Evolutionary conservation across 2,888 invertebrate species (phyloP).

Genomic region (Stomorhina lunata): DNA sequence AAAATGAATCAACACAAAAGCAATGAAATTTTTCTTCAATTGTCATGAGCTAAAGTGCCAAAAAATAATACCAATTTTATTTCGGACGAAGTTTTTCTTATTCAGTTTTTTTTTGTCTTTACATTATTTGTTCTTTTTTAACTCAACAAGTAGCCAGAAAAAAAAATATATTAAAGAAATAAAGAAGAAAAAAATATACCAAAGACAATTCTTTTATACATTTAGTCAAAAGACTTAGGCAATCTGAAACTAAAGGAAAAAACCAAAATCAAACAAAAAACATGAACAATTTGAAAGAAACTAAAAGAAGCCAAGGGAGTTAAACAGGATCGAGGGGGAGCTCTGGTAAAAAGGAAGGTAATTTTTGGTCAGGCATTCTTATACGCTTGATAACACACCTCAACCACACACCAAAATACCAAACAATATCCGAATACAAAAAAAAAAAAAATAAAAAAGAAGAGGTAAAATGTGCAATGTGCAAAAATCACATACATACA

Average conservation of each 20-base stretch:
- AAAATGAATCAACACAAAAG: conserved; percentile 54
- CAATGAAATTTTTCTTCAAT: conserved; percentile 56
- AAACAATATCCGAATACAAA: conserved; percentile 65
- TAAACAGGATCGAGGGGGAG: neutral
- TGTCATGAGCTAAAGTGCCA: conserved; percentile 54
- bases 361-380: conserved; percentile 72
- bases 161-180: conserved; percentile 43
- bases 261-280: neutral
- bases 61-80: conserved; percentile 60
- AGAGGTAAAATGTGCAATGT: conserved; percentile 60
- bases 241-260: neutral
- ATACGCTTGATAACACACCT: conserved; percentile 72
- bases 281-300: neutral
- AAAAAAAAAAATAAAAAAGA: neutral
- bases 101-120: conserved; percentile 38
- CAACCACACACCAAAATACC: conserved; percentile 69
- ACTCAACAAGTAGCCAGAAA: conserved; percentile 45
- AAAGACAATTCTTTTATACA: conserved; percentile 33
- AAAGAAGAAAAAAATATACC: conserved; percentile 22
- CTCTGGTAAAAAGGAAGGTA: conserved; percentile 60
- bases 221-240: conserved; percentile 23
- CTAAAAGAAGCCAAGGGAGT: neutral
- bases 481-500: conserved; percentile 53
- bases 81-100: conserved; percentile 19
- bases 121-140: conserved; percentile 18